phyloP scores from a whole-genome alignment of 2,888 invertebrate genomes.

The Monoplex corrugatus region DNA sequence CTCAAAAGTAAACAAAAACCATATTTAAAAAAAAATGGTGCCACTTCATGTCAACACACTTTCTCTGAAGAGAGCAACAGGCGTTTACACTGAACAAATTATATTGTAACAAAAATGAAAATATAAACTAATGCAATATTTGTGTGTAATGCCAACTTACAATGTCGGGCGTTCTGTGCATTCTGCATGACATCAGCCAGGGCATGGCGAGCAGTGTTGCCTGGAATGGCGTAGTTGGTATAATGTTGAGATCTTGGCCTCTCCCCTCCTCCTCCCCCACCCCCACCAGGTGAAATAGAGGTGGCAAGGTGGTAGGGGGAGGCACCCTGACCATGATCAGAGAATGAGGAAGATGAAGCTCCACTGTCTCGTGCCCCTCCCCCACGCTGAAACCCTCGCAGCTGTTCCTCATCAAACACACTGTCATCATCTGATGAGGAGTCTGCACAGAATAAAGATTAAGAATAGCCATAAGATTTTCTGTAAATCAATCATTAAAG shows the following conservation, averaged over 20 bases:
- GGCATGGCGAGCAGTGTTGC: constrained; percentile 85
- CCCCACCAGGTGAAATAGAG: constrained; percentile 60
- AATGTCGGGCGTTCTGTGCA: constrained; percentile 80
- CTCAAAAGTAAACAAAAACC: too few species aligned
- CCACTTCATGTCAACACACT: too few species aligned
- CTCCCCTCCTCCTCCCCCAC: constrained; percentile 62
- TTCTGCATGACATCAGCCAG: constrained; percentile 87
- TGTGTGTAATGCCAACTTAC: constrained; percentile 61
- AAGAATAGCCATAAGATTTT: too few species aligned
- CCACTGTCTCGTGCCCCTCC: constrained; percentile 73
- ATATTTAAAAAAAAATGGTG: too few species aligned
- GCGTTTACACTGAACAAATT: too few species aligned
- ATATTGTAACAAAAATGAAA: too few species aligned
- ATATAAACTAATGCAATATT: too few species aligned
- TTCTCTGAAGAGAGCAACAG: too few species aligned
- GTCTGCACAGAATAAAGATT: constrained; percentile 44
- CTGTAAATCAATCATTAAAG: too few species aligned
- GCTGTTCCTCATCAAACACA: constrained; percentile 77
- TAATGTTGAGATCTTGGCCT: constrained; percentile 75
- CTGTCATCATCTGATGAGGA: constrained; percentile 79
- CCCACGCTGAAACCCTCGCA: constrained; percentile 72
- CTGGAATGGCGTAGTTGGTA: constrained; percentile 77
- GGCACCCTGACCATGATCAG: constrained; percentile 63
- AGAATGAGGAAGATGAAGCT: constrained; percentile 73
- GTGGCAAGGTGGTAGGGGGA: constrained; percentile 60